These are phyloP conservation scores for Trididemnum nubilum DNA, from an alignment of 23 tunicate genomes.

Conservation along the genomic window DNA sequence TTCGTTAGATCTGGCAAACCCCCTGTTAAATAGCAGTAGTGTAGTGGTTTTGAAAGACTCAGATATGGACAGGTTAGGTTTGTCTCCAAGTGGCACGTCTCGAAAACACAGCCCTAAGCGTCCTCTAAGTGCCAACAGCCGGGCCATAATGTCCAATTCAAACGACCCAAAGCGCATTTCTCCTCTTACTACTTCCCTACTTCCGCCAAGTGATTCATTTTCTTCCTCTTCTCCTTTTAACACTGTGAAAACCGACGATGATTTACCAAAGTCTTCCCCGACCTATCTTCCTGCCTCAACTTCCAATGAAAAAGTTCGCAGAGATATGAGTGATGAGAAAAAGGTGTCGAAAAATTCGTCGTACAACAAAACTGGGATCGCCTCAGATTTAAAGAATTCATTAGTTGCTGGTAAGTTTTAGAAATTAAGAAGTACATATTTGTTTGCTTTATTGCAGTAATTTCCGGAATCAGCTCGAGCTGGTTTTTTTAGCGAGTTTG, in stretches of 20 bases:
- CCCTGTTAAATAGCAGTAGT: slow-evolving; percentile 29
- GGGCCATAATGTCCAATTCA: neutral
- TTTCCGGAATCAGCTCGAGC: too few relatives aligned
- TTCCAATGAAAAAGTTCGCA: too few relatives aligned
- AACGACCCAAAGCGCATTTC: neutral
- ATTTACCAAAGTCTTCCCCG: neutral
- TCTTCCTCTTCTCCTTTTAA: neutral
- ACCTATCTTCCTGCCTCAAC: too few relatives aligned
- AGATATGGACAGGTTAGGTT: slow-evolving; percentile 25
- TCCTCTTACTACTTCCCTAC: slow-evolving; percentile 13
- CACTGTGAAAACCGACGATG: slow-evolving; percentile 23
- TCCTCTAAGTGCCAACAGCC: slow-evolving; percentile 38
- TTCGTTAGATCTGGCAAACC: neutral
- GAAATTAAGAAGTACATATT: too few relatives aligned
- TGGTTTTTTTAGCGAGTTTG: too few relatives aligned
- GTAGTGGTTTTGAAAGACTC: slow-evolving; percentile 35
- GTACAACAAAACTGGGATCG: too few relatives aligned
- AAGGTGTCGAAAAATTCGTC: too few relatives aligned
- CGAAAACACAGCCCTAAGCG: slow-evolving; percentile 35
- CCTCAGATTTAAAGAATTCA: too few relatives aligned
- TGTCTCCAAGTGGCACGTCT: neutral
- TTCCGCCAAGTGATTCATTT: slow-evolving; percentile 18
- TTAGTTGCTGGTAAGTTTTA: too few relatives aligned
- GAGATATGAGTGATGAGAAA: too few relatives aligned
- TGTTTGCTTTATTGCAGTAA: too few relatives aligned